Evolutionary conservation across 2,888 invertebrate genomes (phyloP).

Genomic region (Eulithis testata): DNA sequence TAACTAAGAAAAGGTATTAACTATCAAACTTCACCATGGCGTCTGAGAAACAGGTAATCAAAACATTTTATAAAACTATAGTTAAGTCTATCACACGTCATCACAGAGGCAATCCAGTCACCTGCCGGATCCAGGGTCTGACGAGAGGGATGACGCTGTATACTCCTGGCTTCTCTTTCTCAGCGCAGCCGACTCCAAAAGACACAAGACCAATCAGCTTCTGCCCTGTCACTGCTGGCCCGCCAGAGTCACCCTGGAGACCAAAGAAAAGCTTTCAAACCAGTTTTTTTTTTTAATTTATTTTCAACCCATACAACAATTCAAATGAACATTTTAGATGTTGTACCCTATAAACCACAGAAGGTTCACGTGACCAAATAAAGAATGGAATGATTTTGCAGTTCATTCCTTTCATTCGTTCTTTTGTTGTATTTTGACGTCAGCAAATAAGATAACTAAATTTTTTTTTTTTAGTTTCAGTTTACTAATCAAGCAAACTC

Average conservation of each 20-base stretch:
- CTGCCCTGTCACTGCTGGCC: conserved; percentile 76
- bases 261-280: neutral
- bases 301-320: no score
- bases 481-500: no score
- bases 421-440: no score
- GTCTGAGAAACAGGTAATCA: neutral
- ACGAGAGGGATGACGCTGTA: conserved; percentile 75
- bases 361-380: no score
- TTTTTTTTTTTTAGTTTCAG: no score
- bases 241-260: conserved; percentile 83
- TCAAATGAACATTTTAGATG: no score
- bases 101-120: conserved; percentile 70
- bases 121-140: conserved; percentile 68
- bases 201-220: conserved; percentile 83
- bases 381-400: no score
- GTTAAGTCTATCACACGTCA: neutral
- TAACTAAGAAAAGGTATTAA: no score
- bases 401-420: no score
- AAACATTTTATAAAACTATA: neutral
- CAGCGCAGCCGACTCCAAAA: conserved; percentile 83
- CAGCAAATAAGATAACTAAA: no score
- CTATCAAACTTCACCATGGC: neutral
- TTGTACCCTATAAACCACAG: no score
- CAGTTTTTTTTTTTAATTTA: no score
- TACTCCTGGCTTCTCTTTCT: conserved; percentile 81